Conservation (phyloP, 2,888 invertebrate genomes). For the Apamea epomidion region DNA sequence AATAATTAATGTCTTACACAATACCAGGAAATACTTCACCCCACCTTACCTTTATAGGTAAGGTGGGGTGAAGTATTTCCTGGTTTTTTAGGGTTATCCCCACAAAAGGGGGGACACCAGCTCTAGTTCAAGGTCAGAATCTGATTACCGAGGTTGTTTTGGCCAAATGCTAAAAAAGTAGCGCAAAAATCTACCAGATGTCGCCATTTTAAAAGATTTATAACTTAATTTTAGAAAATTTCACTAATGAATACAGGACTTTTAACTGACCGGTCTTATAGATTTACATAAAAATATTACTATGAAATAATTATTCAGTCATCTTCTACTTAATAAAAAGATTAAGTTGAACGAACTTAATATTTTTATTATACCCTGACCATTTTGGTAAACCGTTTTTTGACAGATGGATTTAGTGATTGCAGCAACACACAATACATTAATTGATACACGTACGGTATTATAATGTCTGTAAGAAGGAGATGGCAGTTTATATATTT, state of each 20-base stretch:
- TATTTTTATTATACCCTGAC: too few species aligned
- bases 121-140: constrained; percentile 32
- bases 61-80: too few species aligned
- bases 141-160: constrained; percentile 59
- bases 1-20: background rate
- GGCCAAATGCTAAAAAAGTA: constrained; percentile 38
- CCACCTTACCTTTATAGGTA: too few species aligned
- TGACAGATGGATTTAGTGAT: too few species aligned
- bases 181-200: constrained; percentile 33
- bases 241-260: background rate
- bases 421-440: too few species aligned
- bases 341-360: too few species aligned
- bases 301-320: background rate
- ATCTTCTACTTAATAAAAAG: too few species aligned
- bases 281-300: background rate
- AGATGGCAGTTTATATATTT: too few species aligned
- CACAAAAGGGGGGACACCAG: background rate
- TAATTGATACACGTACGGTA: too few species aligned
- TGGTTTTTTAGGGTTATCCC: too few species aligned
- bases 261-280: background rate
- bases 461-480: too few species aligned
- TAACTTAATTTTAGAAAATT: constrained; percentile 30
- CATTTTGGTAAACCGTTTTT: too few species aligned
- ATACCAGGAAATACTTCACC: background rate
- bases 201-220: constrained; percentile 48